Conservation (phyloP, 2,888 invertebrate species). For the Noctua fimbriata region DNA sequence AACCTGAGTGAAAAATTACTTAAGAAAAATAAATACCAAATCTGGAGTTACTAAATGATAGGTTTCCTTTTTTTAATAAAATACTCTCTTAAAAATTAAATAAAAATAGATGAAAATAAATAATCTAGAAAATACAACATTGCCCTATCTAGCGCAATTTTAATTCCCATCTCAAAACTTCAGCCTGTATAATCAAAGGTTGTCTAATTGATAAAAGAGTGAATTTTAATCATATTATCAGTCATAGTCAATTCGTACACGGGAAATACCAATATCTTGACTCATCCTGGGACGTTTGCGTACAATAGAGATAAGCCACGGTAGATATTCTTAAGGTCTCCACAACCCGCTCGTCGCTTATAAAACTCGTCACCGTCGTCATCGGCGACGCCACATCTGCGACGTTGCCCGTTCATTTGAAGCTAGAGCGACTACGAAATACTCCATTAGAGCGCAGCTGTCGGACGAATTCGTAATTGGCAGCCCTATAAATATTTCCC, state of each 20-base stretch:
- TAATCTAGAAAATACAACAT: not conserved
- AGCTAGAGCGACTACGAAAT: constrained; percentile 87
- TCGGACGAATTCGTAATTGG: constrained; percentile 83
- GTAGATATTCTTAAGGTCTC: not conserved
- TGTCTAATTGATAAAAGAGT: not conserved
- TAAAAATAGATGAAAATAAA: not conserved
- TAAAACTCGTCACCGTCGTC: constrained; percentile 39
- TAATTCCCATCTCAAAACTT: not conserved
- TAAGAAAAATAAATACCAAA: not conserved
- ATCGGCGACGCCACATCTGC: constrained; percentile 82
- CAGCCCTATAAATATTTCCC: constrained; percentile 81
- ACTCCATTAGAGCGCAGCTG: constrained; percentile 86
- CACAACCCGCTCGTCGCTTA: constrained; percentile 48
- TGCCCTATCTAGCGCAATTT: not conserved
- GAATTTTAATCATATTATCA: not conserved
- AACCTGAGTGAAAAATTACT: not conserved
- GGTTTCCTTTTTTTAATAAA: not conserved
- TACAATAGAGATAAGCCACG: not conserved
- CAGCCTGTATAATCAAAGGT: not conserved
- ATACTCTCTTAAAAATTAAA: not conserved
- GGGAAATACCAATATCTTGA: not conserved
- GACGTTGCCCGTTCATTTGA: constrained; percentile 83
- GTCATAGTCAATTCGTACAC: not conserved
- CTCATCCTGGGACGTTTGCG: not conserved
- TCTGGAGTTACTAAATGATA: not conserved